Conservation (phyloP, 2,888 invertebrate genomes). For the Cryptus viduatorius region DNA sequence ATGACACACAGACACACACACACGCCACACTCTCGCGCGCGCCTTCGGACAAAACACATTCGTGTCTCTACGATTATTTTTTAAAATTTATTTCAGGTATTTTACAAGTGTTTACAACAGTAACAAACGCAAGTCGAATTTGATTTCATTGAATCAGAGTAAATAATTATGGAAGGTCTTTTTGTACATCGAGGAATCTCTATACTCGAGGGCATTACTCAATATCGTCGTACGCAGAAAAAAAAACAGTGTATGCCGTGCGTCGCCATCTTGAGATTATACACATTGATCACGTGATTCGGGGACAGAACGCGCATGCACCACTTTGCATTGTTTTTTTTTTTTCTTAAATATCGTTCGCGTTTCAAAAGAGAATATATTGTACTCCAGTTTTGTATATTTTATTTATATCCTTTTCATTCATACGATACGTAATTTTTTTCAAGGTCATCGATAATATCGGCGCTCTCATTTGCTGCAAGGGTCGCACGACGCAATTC, state of each 20-base stretch:
- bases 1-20: slow-evolving; percentile 17
- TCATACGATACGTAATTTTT: slow-evolving; percentile 27
- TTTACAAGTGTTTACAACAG: slow-evolving; percentile 1
- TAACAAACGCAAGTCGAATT: neutral
- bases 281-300: slow-evolving; percentile 69
- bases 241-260: slow-evolving; percentile 65
- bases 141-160: slow-evolving; percentile 12
- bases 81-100: neutral
- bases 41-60: slow-evolving; percentile 35
- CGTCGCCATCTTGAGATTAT: slow-evolving; percentile 72
- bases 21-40: slow-evolving; percentile 26
- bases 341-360: neutral
- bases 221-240: slow-evolving; percentile 48
- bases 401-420: neutral
- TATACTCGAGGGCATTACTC: slow-evolving; percentile 27
- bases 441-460: slow-evolving; percentile 33
- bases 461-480: neutral
- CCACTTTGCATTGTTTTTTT: neutral
- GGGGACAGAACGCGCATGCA: slow-evolving; percentile 63
- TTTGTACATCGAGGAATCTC: slow-evolving; percentile 34
- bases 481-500: slow-evolving; percentile 31
- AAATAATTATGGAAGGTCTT: slow-evolving; percentile 14
- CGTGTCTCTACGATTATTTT: slow-evolving; percentile 44
- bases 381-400: neutral
- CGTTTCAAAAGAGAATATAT: neutral